These are phyloP conservation scores for Dinocampus coccinellae DNA, from an alignment of 2,888 invertebrate genomes.

Conservation along the genomic window DNA sequence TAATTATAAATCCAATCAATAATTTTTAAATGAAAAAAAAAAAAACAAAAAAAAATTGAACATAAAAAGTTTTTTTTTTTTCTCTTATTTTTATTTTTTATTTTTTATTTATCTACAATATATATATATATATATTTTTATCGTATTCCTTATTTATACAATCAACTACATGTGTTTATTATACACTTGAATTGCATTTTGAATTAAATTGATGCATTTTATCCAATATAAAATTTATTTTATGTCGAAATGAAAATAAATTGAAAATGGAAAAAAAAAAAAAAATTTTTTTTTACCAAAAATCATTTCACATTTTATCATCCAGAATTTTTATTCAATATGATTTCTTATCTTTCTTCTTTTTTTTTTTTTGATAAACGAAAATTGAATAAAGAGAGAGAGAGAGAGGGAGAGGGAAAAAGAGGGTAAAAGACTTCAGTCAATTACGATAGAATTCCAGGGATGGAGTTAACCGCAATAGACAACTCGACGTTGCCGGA, in stretches of 20 bases:
- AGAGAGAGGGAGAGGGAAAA: too few relatives aligned
- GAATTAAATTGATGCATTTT: too few relatives aligned
- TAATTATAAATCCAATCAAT: conserved; percentile 22
- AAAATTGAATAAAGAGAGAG: neutral
- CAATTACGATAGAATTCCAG: neutral
- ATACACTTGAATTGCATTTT: too few relatives aligned
- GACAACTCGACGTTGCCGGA: neutral
- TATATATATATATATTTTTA: too few relatives aligned
- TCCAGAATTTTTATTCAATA: too few relatives aligned
- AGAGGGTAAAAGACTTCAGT: too few relatives aligned
- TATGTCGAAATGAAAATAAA: too few relatives aligned
- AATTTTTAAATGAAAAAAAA: neutral
- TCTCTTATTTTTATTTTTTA: neutral
- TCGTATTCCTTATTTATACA: too few relatives aligned
- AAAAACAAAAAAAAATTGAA: conserved; percentile 2
- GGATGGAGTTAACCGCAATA: neutral
- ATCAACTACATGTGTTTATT: neutral
- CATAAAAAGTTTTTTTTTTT: conserved; percentile 15
- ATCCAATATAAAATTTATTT: too few relatives aligned
- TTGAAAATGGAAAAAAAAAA: neutral
- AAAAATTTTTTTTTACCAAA: neutral
- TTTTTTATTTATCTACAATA: too few relatives aligned
- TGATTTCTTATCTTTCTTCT: too few relatives aligned
- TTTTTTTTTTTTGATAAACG: neutral
- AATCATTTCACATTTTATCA: neutral